These are phyloP conservation scores for Hemiprocne comata DNA, from an alignment of 2,113 vertebrate genomes.

Conservation along the genomic window DNA sequence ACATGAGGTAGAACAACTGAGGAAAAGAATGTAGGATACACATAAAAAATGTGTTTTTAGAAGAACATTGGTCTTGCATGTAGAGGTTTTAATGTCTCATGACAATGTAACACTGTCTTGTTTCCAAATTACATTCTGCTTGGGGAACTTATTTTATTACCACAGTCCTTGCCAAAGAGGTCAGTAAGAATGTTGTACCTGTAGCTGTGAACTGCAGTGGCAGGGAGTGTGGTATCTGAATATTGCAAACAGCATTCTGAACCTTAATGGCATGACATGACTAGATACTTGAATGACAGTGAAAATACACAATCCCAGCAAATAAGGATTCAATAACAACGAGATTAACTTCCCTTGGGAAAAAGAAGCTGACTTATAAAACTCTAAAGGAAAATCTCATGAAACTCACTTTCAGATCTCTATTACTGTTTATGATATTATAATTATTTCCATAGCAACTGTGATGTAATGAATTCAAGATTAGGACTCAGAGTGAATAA, in stretches of 20 bases:
- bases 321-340: not conserved
- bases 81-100: not conserved
- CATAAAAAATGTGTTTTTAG: not conserved
- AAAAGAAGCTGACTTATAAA: not conserved
- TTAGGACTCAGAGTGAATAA: not conserved
- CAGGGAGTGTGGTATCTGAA: not conserved
- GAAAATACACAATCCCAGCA: not conserved
- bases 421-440: not conserved
- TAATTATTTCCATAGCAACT: constrained; percentile 31
- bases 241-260: not conserved
- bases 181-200: not conserved
- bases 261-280: not conserved
- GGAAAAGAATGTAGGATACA: not conserved
- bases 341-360: not conserved
- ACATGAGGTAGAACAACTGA: not conserved
- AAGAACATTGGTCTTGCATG: not conserved
- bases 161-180: not conserved
- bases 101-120: not conserved
- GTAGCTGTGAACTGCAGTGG: not conserved
- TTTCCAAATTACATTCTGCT: not conserved
- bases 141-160: not conserved
- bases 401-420: not conserved
- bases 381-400: not conserved
- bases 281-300: not conserved
- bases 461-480: not conserved